Base-by-base conservation (phyloP, 2,797 vertebrate species). In the Leptatherina wallacei region DNA sequence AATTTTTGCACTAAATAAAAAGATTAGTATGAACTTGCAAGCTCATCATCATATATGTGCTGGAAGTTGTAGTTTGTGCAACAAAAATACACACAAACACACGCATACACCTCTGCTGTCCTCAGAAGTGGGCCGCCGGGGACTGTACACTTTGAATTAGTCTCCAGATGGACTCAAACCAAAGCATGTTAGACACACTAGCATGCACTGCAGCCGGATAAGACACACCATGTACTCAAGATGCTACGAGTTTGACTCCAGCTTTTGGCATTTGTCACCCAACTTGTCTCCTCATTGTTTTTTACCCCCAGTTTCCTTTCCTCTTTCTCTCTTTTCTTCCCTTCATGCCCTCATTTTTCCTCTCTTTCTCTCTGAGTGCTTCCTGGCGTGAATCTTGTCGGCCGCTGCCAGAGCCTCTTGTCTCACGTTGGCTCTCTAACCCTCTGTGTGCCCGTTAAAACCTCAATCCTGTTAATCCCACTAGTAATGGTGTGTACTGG, bases 401-500 rank as follows among this genome's bases (percentile, higher is more conserved):
- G 59, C 56, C 22, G 1, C 40, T 90, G 88, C 89, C 91, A 90
- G 87, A 75, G 70, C 80, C 87, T 81, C 85, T 89, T 88, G 89
- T 89, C 84, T 85, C 73, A 75, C 75, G 79, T 65, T 72, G 80
- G 74, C 84, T 85, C 69, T 71, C 51, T 75, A 73, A 64, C 82
- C 63, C 83, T 71, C 51, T 65, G 27, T 56, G 44, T 75, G 70
- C 69, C 61, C 66, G 61, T 83, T 42, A 70, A 64, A 82, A 78
- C 74, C 64, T 1, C 78, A 88, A 86, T 87, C 87, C 82, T 59
- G 81, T 82, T 92, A 91, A 92, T 92, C 91, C 85, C 89, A 86
- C 89, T 90, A 87, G 89, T 90, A 80, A 89, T 90, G 86, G 85
- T 90, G 91, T 85, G 89, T 66, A 84, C 81, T 91, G 89, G 89